Conservation (phyloP, 2,888 invertebrate species). For the Platycheirus albimanus region DNA sequence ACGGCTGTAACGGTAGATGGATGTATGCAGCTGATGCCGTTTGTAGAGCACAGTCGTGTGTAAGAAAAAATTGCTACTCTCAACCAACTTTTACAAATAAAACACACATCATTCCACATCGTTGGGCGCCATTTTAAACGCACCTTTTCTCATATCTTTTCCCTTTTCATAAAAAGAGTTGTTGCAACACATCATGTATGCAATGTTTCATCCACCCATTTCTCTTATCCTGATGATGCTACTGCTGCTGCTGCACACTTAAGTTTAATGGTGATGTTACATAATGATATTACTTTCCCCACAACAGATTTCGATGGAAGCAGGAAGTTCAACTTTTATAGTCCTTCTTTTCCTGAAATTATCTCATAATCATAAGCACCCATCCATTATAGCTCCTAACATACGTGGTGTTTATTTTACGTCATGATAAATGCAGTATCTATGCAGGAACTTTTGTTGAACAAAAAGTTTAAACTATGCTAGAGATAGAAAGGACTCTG, state of each 20-base stretch:
- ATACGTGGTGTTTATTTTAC: not conserved
- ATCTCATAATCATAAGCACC: not conserved
- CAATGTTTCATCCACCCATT: not conserved
- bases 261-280: conserved; percentile 6
- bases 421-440: conserved; percentile 8
- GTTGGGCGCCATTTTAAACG: conserved; percentile 31
- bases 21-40: conserved; percentile 9
- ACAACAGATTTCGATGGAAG: not conserved
- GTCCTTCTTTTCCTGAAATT: not conserved
- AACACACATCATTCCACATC: conserved; percentile 26
- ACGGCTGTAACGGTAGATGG: not conserved
- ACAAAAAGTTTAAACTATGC: conserved; percentile 8
- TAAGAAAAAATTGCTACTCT: not conserved
- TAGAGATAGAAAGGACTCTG: not conserved
- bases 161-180: not conserved
- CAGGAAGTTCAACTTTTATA: conserved; percentile 21
- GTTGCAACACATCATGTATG: not conserved
- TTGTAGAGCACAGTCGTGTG: not conserved
- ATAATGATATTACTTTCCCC: conserved; percentile 15
- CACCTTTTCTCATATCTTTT: conserved; percentile 1
- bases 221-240: not conserved
- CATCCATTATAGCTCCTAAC: not conserved
- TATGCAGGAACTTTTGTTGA: not conserved
- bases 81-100: conserved; percentile 11
- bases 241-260: not conserved